Conservation (phyloP, 1,140 invertebrate genomes). For the Lethrus apterus region DNA sequence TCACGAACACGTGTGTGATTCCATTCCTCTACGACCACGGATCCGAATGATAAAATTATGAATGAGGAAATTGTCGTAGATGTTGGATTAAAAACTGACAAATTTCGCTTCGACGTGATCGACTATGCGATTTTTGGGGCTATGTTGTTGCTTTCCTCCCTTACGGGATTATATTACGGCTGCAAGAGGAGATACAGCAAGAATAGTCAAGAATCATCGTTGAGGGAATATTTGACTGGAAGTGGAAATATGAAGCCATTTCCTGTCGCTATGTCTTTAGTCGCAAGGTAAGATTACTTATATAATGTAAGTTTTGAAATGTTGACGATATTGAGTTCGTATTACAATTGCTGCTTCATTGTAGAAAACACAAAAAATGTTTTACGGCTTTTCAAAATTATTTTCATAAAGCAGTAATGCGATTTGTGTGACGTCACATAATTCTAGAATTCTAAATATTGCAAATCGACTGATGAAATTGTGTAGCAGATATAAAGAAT, state of each 20-base stretch:
- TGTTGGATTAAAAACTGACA: background rate
- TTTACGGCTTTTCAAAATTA: no score
- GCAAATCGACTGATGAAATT: no score
- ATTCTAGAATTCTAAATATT: no score
- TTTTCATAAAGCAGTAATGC: no score
- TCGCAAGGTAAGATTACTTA: slow-evolving; percentile 57
- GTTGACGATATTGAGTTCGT: no score
- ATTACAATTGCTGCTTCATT: no score
- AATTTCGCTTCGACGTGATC: slow-evolving; percentile 40
- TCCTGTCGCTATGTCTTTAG: slow-evolving; percentile 74
- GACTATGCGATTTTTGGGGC: slow-evolving; percentile 57
- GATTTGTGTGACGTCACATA: no score
- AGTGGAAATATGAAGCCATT: slow-evolving; percentile 63
- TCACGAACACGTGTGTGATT: background rate
- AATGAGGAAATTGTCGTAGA: background rate
- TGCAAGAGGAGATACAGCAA: slow-evolving; percentile 42
- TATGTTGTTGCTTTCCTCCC: slow-evolving; percentile 55
- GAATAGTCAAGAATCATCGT: slow-evolving; percentile 43
- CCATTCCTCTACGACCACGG: background rate
- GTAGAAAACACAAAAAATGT: no score
- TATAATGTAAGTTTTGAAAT: no score
- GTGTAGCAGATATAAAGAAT: no score
- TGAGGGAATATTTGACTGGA: slow-evolving; percentile 67
- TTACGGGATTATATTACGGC: slow-evolving; percentile 68
- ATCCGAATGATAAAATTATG: slow-evolving; percentile 6